Conservation (phyloP, 2,888 invertebrate species). For the Ethmia dodecea region DNA sequence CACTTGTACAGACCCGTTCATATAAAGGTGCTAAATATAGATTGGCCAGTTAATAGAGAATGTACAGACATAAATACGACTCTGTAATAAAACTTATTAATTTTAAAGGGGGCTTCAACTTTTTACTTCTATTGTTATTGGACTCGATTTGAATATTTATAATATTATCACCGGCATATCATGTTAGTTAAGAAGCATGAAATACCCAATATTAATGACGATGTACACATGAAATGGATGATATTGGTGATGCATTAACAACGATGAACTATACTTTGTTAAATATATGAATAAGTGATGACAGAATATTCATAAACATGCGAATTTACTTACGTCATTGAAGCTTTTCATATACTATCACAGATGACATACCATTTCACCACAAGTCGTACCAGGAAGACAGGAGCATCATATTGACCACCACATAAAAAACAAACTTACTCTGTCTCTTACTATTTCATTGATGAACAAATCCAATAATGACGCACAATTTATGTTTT, state of each 20-base stretch:
- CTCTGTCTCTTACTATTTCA: no score
- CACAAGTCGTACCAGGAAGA: no score
- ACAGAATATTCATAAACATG: conserved; percentile 3
- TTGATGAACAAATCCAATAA: no score
- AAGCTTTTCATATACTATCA: no score
- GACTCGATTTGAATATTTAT: background rate
- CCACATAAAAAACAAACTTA: no score
- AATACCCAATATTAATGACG: conserved; percentile 21
- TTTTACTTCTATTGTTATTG: background rate
- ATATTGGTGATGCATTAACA: no score
- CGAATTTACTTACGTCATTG: conserved; percentile 1
- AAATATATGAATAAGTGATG: conserved; percentile 20
- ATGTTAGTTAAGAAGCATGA: conserved; percentile 30
- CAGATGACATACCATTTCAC: no score
- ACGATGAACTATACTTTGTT: no score
- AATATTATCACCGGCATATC: background rate
- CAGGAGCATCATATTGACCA: no score
- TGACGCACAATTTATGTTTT: no score
- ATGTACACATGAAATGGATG: conserved; percentile 20
- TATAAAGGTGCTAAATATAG: background rate
- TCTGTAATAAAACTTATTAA: background rate
- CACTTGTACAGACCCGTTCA: background rate
- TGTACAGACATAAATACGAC: background rate
- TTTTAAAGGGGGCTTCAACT: background rate
- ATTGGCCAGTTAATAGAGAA: no score